Evolutionary conservation across 2,113 vertebrate species (phyloP).

Genomic region (Cryptomyrus ogoouensis): DNA sequence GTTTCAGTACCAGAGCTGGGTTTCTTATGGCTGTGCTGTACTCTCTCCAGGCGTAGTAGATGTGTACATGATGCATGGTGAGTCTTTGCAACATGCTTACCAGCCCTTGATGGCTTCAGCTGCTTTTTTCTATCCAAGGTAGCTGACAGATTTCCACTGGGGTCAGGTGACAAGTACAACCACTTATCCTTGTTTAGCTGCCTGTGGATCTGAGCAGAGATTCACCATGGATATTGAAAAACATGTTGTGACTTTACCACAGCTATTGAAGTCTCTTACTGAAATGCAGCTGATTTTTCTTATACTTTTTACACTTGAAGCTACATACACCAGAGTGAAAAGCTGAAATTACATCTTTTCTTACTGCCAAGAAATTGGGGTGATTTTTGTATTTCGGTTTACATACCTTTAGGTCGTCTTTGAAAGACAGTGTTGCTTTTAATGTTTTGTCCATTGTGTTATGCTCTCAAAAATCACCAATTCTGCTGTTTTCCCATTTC

Average conservation of each 20-base stretch:
- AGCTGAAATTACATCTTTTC: background rate
- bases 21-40: background rate
- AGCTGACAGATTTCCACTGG: conserved; percentile 27
- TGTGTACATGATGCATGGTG: background rate
- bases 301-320: background rate
- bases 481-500: background rate
- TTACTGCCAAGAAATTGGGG: background rate
- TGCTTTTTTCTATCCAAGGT: conserved; percentile 22
- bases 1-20: background rate
- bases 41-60: background rate
- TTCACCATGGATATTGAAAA: background rate
- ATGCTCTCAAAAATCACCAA: background rate
- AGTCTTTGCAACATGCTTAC: background rate
- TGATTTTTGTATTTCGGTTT: background rate
- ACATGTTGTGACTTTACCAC: background rate
- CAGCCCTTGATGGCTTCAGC: conserved; percentile 15
- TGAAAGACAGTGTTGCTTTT: background rate
- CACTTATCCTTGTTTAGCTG: background rate
- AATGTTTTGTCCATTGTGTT: background rate
- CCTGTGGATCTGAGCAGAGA: background rate
- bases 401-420: background rate
- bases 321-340: background rate
- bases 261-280: background rate
- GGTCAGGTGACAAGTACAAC: conserved; percentile 2
- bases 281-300: background rate